phyloP scores from a whole-genome alignment of 2,113 vertebrate species.

The Craseonycteris thonglongyai region DNA sequence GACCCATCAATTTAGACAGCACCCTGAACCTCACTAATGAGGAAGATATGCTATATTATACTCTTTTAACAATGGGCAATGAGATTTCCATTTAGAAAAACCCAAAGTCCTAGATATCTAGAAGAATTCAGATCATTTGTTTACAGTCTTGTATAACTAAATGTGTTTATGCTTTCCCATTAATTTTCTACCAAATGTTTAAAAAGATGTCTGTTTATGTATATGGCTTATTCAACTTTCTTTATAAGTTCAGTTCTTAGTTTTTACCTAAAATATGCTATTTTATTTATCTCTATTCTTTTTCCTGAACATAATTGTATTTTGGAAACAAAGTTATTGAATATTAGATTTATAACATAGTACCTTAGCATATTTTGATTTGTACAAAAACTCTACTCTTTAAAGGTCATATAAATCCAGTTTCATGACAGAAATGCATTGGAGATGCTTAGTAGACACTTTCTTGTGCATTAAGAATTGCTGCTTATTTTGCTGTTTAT shows the following conservation, averaged over 20 bases:
- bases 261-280: not conserved
- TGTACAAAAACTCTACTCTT: not conserved
- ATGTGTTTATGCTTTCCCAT: not conserved
- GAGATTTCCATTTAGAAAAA: not conserved
- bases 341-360: not conserved
- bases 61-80: not conserved
- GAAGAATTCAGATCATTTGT: not conserved
- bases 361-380: not conserved
- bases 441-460: not conserved
- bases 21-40: not conserved
- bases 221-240: not conserved
- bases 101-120: not conserved
- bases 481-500: not conserved
- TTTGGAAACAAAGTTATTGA: not conserved
- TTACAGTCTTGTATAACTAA: not conserved
- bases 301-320: not conserved
- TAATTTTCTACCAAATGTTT: not conserved
- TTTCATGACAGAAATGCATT: not conserved
- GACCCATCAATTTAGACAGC: not conserved
- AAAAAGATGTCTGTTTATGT: not conserved
- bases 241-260: not conserved
- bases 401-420: not conserved
- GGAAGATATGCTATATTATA: not conserved
- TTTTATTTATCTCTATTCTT: not conserved
- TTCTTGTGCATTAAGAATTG: not conserved